A percentile compares a stretch with the other conserved stretches of the same genome.
These are phyloP conservation scores for Operophtera brumata DNA, from an alignment of 2,888 invertebrate species.

Conservation along the genomic window DNA sequence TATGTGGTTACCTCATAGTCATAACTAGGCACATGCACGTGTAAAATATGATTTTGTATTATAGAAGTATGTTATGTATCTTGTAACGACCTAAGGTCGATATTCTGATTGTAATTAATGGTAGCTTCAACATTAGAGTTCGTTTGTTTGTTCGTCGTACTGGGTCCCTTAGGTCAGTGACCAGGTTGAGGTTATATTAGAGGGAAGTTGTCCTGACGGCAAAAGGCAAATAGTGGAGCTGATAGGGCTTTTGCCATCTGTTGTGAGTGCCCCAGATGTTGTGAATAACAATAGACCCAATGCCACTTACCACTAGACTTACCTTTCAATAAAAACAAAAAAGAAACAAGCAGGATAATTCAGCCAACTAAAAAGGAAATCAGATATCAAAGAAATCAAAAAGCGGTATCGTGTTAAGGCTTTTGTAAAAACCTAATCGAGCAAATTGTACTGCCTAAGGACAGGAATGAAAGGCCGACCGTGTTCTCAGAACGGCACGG, in stretches of 20 bases:
- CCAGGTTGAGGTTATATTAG: neutral
- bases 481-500: conserved; percentile 54
- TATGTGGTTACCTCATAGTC: neutral
- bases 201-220: neutral
- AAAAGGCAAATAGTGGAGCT: neutral
- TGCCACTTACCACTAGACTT: conserved; percentile 2
- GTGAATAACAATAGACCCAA: neutral
- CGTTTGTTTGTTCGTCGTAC: too few species aligned
- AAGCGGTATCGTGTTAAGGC: conserved; percentile 37
- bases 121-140: too few species aligned
- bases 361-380: conserved; percentile 21
- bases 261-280: neutral
- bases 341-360: conserved; percentile 6
- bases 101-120: too few species aligned
- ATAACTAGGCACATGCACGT: neutral
- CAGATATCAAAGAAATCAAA: conserved; percentile 35
- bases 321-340: neutral
- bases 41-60: neutral
- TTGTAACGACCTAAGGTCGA: too few species aligned
- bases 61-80: too few species aligned
- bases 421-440: conserved; percentile 49
- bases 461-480: conserved; percentile 45
- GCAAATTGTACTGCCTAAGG: conserved; percentile 45
- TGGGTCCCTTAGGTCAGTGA: too few species aligned
- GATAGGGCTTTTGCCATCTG: neutral